Conservation (phyloP, 92 coral and sea anemone species). For the Heteractis magnifica region DNA sequence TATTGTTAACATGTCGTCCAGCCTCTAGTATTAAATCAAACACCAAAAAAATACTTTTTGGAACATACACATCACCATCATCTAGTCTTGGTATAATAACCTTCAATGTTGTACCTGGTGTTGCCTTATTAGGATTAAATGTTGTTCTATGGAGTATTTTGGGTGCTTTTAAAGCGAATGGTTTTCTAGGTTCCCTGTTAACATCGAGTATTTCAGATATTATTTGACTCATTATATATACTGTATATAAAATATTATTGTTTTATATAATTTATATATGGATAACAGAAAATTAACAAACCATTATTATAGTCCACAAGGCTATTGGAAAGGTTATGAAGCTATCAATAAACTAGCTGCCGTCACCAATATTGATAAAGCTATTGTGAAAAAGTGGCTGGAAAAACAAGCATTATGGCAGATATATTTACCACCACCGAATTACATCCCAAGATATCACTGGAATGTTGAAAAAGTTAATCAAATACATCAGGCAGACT, state of each 20-base stretch:
- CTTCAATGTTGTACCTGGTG: slow-evolving; percentile 8
- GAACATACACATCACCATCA: slow-evolving; percentile 18
- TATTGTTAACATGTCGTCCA: slow-evolving; percentile 24
- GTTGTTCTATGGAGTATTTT: slow-evolving; percentile 12
- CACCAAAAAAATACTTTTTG: slow-evolving; percentile 12
- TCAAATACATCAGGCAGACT: slow-evolving; percentile 30
- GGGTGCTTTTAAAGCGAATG: slow-evolving; percentile 17
- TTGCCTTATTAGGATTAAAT: slow-evolving; percentile 22
- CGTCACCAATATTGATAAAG: slow-evolving; percentile 5
- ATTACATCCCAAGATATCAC: slow-evolving; percentile 21
- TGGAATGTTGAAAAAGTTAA: slow-evolving; percentile 28
- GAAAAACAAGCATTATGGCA: slow-evolving; percentile 23
- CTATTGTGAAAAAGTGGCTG: slow-evolving; percentile 26
- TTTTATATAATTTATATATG: too few relatives aligned
- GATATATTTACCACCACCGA: slow-evolving; percentile 21
- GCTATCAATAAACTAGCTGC: slow-evolving; percentile 9
- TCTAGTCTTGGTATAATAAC: slow-evolving; percentile 14
- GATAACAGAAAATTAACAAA: too few relatives aligned
- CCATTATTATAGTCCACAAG: too few relatives aligned
- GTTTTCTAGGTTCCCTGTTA: too few relatives aligned
- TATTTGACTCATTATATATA: too few relatives aligned
- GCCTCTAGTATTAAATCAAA: slow-evolving; percentile 10
- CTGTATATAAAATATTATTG: too few relatives aligned
- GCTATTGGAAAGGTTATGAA: slow-evolving; percentile 19
- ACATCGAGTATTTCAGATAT: too few relatives aligned